Conservation (phyloP, 2,113 vertebrate genomes). For the Hippopotamus amphibius region DNA sequence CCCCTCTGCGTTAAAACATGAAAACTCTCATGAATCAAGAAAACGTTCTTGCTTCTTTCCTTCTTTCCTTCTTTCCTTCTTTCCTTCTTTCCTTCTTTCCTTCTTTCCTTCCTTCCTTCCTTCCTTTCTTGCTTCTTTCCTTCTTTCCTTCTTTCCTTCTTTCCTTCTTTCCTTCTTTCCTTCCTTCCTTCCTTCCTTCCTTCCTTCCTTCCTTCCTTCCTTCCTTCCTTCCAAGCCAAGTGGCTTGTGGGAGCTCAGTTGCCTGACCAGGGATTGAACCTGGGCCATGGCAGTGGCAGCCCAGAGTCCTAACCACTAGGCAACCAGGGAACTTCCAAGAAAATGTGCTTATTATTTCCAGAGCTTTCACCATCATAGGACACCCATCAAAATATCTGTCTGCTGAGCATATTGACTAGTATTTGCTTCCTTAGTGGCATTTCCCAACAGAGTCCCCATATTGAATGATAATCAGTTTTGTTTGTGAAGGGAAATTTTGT, state of each 20-base stretch:
- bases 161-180: no score
- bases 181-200: no score
- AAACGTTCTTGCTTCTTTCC: neutral
- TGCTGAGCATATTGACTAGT: neutral
- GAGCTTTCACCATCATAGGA: neutral
- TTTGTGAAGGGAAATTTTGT: conserved; percentile 5
- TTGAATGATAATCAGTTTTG: neutral
- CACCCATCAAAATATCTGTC: neutral
- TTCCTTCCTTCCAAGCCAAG: no score
- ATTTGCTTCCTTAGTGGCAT: neutral
- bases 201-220: no score
- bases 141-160: no score
- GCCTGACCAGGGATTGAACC: neutral
- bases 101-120: no score
- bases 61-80: no score
- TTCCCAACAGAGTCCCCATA: neutral
- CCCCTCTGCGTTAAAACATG: conserved; percentile 1
- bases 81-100: no score
- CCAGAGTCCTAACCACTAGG: neutral
- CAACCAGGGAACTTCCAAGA: neutral
- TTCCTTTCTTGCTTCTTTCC: no score
- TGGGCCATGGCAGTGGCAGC: neutral
- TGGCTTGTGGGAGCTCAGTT: neutral
- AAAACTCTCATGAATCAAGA: conserved; percentile 14
- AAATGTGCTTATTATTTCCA: neutral